Evolutionary conservation across 2,888 invertebrate species (phyloP).

Genomic region (Creontiades dilutus): DNA sequence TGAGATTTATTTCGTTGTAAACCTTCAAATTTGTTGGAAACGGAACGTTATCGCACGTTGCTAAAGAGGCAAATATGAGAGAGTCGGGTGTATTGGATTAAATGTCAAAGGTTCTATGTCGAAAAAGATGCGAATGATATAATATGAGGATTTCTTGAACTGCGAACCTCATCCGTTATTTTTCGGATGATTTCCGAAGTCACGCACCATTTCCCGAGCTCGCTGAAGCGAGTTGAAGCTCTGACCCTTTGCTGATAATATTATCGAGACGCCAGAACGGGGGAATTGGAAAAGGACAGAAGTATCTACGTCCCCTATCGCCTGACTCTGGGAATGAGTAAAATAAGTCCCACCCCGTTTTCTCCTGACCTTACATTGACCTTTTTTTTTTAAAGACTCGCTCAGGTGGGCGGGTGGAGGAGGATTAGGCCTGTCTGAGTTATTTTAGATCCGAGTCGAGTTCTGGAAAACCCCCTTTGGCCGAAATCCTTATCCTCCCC

Average conservation of each 20-base stretch:
- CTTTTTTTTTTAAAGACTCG: not conserved
- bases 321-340: not conserved
- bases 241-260: not conserved
- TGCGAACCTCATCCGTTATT: not conserved
- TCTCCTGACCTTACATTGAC: not conserved
- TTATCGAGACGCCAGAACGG: not conserved
- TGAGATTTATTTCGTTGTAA: too few species aligned
- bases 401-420: not conserved
- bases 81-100: too few species aligned
- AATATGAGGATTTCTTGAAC: not conserved
- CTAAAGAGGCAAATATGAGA: too few species aligned
- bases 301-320: not conserved
- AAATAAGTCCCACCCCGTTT: not conserved
- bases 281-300: not conserved
- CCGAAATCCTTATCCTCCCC: not conserved
- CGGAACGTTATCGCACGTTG: too few species aligned
- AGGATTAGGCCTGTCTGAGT: constrained; percentile 44
- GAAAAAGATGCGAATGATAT: not conserved
- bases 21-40: too few species aligned
- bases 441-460: constrained; percentile 7
- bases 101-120: too few species aligned
- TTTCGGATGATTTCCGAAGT: constrained; percentile 7
- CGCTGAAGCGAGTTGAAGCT: not conserved
- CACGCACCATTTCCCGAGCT: constrained; percentile 25
- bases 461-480: not conserved